A percentile compares a stretch with the other conserved stretches of the same genome.
These are phyloP conservation scores for Laticauda colubrina DNA, from an alignment of 2,113 vertebrate genomes.

Conservation along the genomic window DNA sequence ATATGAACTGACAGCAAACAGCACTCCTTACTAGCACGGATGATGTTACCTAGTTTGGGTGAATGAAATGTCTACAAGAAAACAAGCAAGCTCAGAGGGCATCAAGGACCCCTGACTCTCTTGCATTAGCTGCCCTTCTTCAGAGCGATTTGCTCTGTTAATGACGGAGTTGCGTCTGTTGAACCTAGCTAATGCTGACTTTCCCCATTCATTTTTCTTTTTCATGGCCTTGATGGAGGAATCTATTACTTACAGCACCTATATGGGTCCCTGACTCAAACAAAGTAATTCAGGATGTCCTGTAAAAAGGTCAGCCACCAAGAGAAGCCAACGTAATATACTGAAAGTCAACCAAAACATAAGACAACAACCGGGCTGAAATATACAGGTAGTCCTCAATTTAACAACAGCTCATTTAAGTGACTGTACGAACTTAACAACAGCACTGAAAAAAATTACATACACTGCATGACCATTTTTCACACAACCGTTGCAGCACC, in stretches of 20 bases:
- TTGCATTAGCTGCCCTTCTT: background rate
- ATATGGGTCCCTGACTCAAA: background rate
- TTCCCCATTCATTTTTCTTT: background rate
- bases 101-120: background rate
- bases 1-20: too few relatives aligned
- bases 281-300: background rate
- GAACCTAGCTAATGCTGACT: background rate
- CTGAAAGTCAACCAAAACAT: background rate
- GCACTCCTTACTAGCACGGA: too few relatives aligned
- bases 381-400: background rate
- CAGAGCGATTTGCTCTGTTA: background rate
- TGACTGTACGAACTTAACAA: too few relatives aligned
- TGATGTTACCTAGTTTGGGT: too few relatives aligned
- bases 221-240: background rate
- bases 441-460: too few relatives aligned
- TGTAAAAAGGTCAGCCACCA: background rate
- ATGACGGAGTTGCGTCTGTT: background rate
- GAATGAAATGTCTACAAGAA: too few relatives aligned
- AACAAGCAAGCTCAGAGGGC: too few relatives aligned
- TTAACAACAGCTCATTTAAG: too few relatives aligned
- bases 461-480: too few relatives aligned
- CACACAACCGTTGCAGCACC: too few relatives aligned
- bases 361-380: background rate
- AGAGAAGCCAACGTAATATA: background rate
- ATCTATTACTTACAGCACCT: background rate